Evolutionary conservation across 1,140 invertebrate genomes (phyloP), one percentile per base, ranked within the genome.

Genomic region (Polypedilum vanderplanki): DNA sequence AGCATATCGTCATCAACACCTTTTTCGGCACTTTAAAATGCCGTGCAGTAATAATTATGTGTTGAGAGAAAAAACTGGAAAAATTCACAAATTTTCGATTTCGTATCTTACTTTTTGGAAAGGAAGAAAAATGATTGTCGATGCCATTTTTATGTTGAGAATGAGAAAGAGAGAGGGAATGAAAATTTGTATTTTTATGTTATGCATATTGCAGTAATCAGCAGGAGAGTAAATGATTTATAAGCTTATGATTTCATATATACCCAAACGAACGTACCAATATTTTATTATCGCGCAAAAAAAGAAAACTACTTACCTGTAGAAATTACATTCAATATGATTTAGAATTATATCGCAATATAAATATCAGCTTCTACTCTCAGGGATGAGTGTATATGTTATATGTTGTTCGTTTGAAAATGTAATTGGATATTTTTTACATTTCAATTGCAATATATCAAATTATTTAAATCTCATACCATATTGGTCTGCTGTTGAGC

Each of bases 151-250:
- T 46, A n/a, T 12, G n/a, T 57, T 57, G n/a, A 15, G 41, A 46
- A 15, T 46, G 41, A 46, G 41, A 46, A 1, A 46, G 41, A 46
- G 46, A 12, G 10, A 57, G 46, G 46, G 12, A n/a, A 46, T 46
- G 41, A 1, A 46, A 46, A 46, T 57, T 57, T 57, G 46, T 57
- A 33, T 57, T 12, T n/a, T 57, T 57, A 57, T 57, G 46, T 15
- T 57, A n/a, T 57, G 46, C 46, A 70, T 18, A 18, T 20, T 18
- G 65, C 18, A 70, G 20, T 70, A 70, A 70, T 9, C 65, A 70
- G 65, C 65, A 70, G 65, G 65, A 70, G 65, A 70, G 20, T 10
- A 57, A 57, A 70, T 70, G 20, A 70, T 70, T 70, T 70, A 70
- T 70, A 18, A 22, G 18, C 17, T 70, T 70, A 10, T 70, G 65